phyloP scores from a whole-genome alignment of 2,888 invertebrate genomes.

The Pristionchus exspectatus region DNA sequence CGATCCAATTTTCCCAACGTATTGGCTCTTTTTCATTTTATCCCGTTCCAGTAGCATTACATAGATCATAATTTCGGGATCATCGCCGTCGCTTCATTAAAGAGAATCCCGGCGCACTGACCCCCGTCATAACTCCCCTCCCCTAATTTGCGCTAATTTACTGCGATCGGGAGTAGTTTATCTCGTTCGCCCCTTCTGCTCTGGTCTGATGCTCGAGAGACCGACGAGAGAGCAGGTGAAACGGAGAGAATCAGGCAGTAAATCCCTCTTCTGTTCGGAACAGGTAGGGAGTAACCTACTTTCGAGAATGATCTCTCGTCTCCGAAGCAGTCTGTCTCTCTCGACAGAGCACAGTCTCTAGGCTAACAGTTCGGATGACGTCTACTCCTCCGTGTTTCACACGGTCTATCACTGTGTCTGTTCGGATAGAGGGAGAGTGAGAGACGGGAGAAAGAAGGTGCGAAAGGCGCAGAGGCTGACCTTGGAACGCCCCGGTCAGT shows the following conservation, averaged over 20 bases:
- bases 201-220: background rate
- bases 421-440: too few species aligned
- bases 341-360: background rate
- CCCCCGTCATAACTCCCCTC: background rate
- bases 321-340: background rate
- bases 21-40: background rate
- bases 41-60: background rate
- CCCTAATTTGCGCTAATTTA: background rate
- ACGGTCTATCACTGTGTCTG: too few species aligned
- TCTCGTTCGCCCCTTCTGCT: constrained; percentile 2
- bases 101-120: background rate
- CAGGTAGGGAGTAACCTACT: background rate
- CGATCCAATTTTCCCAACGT: background rate
- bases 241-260: background rate
- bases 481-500: background rate
- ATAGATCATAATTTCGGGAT: background rate
- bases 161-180: constrained; percentile 38
- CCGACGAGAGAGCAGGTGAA: background rate
- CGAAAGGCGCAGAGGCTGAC: background rate
- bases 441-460: background rate
- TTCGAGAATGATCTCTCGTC: background rate
- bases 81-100: background rate
- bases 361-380: too few species aligned
- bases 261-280: background rate
- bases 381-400: too few species aligned